Conservation (phyloP, 2,797 vertebrate genomes). For the Cirrhinus molitorella region DNA sequence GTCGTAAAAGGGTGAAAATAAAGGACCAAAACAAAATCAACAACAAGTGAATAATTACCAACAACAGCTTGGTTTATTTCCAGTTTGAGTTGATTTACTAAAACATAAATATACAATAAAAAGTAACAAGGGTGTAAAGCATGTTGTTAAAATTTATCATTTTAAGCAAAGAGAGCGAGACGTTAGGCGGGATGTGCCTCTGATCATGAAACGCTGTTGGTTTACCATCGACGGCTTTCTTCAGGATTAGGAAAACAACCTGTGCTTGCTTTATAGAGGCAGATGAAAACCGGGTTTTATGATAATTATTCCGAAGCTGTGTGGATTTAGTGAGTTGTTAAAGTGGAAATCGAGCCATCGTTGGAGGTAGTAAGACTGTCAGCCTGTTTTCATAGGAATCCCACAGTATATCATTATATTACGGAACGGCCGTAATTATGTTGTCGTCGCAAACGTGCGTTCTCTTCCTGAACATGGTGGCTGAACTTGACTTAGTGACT, state of each 20-base stretch:
- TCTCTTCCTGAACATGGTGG: constrained; percentile 48
- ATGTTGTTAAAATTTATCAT: constrained; percentile 70
- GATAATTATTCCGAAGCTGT: constrained; percentile 69
- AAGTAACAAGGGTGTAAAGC: constrained; percentile 74
- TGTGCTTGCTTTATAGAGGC: constrained; percentile 62
- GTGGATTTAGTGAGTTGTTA: constrained; percentile 72
- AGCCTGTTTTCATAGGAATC: constrained; percentile 61
- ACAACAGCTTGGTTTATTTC: constrained; percentile 72
- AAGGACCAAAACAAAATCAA: constrained; percentile 63
- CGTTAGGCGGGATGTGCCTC: constrained; percentile 20
- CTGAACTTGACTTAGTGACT: constrained; percentile 39
- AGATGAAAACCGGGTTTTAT: constrained; percentile 68
- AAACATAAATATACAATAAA: constrained; percentile 75
- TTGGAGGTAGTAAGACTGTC: constrained; percentile 63
- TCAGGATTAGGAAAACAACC: constrained; percentile 61
- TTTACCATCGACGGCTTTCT: constrained; percentile 56
- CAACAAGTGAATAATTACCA: constrained; percentile 71
- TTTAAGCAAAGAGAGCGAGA: constrained; percentile 38
- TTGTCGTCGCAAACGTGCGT: constrained; percentile 48
- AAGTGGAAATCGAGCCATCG: constrained; percentile 66
- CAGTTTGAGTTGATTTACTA: constrained; percentile 78
- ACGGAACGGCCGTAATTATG: constrained; percentile 56
- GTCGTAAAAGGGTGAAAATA: constrained; percentile 62
- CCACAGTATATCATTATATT: constrained; percentile 61
- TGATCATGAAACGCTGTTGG: constrained; percentile 61